A percentile compares a stretch with the other conserved stretches of the same genome.
Evolutionary conservation across 2,888 invertebrate species (phyloP).

Genomic region (Drosophila neotestacea): DNA sequence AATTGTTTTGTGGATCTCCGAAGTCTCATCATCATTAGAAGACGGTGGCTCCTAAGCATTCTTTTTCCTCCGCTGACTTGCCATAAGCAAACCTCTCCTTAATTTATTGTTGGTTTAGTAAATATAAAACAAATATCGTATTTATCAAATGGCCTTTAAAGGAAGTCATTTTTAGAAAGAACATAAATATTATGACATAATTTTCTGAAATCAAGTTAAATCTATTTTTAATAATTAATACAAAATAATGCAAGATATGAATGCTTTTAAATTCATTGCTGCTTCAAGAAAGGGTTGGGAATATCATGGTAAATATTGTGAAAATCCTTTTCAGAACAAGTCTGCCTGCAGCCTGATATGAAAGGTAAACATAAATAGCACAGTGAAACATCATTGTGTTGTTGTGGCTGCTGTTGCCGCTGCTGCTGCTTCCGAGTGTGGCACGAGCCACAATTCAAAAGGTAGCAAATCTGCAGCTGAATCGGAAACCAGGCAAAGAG

Average conservation of each 20-base stretch:
- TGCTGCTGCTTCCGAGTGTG: conserved; percentile 25
- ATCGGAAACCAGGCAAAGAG: conserved; percentile 71
- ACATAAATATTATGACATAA: no score
- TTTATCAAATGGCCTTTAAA: no score
- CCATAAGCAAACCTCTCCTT: no score
- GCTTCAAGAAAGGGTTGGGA: conserved; percentile 7
- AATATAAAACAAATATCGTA: no score
- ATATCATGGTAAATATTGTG: conserved; percentile 2
- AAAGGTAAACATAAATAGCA: conserved; percentile 51
- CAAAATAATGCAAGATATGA: background rate
- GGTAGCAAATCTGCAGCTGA: conserved; percentile 47
- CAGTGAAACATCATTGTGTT: conserved; percentile 19
- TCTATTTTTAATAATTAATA: conserved; percentile 1
- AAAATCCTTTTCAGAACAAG: conserved; percentile 16
- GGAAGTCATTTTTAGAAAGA: no score
- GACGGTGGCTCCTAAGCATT: no score
- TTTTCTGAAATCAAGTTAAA: no score
- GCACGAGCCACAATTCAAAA: conserved; percentile 48
- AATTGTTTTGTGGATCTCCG: no score
- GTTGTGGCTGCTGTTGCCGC: conserved; percentile 16
- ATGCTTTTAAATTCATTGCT: background rate
- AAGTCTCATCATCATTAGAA: no score
- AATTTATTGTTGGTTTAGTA: no score
- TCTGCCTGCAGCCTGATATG: conserved; percentile 40
- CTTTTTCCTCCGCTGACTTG: no score